A percentile compares a stretch with the other conserved stretches of the same genome.
These are phyloP conservation scores for Diplosoma virens DNA, from an alignment of 23 tunicate genomes.

Conservation along the genomic window DNA sequence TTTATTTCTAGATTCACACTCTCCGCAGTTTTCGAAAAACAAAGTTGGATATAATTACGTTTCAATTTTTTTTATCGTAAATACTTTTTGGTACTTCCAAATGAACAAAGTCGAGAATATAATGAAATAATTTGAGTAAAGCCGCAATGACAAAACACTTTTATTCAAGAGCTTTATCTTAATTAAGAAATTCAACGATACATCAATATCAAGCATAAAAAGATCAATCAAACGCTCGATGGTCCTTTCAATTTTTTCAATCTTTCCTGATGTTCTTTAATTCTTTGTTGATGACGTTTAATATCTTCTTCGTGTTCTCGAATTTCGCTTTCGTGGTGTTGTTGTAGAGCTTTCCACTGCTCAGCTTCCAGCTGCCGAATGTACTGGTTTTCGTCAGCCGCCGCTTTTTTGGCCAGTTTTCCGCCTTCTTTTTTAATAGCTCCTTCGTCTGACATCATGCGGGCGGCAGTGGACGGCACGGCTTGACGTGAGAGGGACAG, in stretches of 20 bases:
- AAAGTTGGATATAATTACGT: too few species aligned
- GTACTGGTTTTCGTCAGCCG: slow-evolving; percentile 88
- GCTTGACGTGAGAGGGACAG: background rate
- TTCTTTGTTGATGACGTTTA: slow-evolving; percentile 60
- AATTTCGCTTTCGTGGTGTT: slow-evolving; percentile 84
- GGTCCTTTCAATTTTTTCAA: slow-evolving; percentile 30
- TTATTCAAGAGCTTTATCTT: too few species aligned
- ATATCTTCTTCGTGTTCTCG: slow-evolving; percentile 81
- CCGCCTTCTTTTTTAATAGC: slow-evolving; percentile 78
- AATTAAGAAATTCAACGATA: too few species aligned
- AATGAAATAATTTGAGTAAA: too few species aligned
- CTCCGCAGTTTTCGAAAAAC: too few species aligned
- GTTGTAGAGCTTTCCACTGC: slow-evolving; percentile 71
- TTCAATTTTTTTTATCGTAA: too few species aligned
- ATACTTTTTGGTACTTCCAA: too few species aligned
- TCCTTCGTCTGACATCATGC: slow-evolving; percentile 75
- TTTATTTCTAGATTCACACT: too few species aligned
- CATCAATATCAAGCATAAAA: too few species aligned
- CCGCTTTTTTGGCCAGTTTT: slow-evolving; percentile 80
- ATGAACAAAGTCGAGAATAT: too few species aligned
- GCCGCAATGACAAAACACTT: too few species aligned
- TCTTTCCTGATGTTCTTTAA: slow-evolving; percentile 62
- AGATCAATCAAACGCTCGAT: too few species aligned
- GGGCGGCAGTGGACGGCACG: background rate
- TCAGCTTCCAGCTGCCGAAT: slow-evolving; percentile 72